These are phyloP conservation scores for Trachelus tabidus DNA, from an alignment of 2,888 invertebrate species.

Conservation along the genomic window DNA sequence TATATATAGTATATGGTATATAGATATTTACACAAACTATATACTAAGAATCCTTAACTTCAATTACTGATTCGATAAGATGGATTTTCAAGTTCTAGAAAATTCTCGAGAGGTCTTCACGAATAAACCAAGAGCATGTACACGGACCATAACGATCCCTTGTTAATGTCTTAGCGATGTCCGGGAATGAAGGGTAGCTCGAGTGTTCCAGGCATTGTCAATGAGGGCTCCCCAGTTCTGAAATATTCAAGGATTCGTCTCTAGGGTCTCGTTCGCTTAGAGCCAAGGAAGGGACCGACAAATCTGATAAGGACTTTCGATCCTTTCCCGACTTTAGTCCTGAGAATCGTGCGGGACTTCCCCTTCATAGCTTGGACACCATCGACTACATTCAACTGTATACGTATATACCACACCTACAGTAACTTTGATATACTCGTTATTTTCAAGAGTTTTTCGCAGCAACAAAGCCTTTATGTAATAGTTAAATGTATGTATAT, in stretches of 20 bases:
- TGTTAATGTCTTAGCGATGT: conserved; percentile 60
- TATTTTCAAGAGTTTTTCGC: not conserved
- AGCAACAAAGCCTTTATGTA: not conserved
- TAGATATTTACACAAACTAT: too few relatives aligned
- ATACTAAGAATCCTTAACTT: not conserved
- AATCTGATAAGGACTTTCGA: conserved; percentile 64
- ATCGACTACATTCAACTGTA: not conserved
- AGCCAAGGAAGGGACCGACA: conserved; percentile 52
- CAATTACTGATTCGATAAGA: conserved; percentile 15
- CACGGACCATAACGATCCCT: conserved; percentile 58
- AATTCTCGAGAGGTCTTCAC: conserved; percentile 40
- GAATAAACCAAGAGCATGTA: conserved; percentile 40
- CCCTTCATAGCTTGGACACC: not conserved
- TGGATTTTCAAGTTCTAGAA: conserved; percentile 37
- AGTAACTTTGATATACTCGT: not conserved
- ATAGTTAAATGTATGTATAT: not conserved
- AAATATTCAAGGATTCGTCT: conserved; percentile 62
- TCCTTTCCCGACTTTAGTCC: conserved; percentile 25
- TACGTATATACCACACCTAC: not conserved
- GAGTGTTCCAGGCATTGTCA: conserved; percentile 52
- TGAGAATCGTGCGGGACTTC: not conserved
- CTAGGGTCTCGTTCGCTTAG: conserved; percentile 19
- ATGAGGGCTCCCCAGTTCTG: conserved; percentile 50
- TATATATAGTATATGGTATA: not conserved
- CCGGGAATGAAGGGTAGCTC: conserved; percentile 43